These are phyloP conservation scores for Salvator merianae DNA, from an alignment of 2,113 vertebrate genomes.

Conservation along the genomic window DNA sequence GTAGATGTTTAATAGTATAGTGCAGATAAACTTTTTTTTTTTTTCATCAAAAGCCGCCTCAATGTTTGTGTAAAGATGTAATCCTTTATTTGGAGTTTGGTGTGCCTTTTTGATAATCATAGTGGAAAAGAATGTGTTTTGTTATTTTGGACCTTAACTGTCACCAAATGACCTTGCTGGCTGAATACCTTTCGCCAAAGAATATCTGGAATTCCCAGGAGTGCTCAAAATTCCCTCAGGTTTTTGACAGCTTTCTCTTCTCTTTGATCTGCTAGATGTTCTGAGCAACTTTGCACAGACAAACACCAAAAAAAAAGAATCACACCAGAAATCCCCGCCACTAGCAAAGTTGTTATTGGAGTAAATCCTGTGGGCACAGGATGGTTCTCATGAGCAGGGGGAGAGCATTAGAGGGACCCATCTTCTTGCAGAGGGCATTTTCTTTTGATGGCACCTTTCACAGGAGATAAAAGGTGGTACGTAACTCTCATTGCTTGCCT, in stretches of 20 bases:
- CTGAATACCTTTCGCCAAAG: conserved; percentile 42
- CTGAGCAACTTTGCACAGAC: neutral
- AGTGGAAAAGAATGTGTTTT: conserved; percentile 52
- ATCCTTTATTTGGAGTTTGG: conserved; percentile 53
- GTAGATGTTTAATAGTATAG: conserved; percentile 61
- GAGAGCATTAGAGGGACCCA: neutral
- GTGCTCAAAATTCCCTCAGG: conserved; percentile 1
- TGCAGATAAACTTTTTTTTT: conserved; percentile 63
- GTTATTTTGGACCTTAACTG: conserved; percentile 38
- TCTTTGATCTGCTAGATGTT: conserved; percentile 5
- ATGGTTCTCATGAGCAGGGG: neutral
- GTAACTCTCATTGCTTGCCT: too few species aligned
- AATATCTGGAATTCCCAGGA: neutral
- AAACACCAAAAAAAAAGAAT: neutral
- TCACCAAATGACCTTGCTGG: conserved; percentile 36
- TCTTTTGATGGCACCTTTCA: neutral
- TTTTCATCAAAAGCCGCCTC: conserved; percentile 61
- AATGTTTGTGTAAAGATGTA: conserved; percentile 66
- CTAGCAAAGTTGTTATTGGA: neutral
- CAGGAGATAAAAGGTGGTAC: too few species aligned
- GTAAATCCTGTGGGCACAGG: neutral
- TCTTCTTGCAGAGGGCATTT: neutral
- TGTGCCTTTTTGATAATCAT: conserved; percentile 53
- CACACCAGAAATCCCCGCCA: neutral
- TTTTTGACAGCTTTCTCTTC: neutral